These are phyloP conservation scores for Pocota personata DNA, from an alignment of 2,888 invertebrate species.

Conservation along the genomic window DNA sequence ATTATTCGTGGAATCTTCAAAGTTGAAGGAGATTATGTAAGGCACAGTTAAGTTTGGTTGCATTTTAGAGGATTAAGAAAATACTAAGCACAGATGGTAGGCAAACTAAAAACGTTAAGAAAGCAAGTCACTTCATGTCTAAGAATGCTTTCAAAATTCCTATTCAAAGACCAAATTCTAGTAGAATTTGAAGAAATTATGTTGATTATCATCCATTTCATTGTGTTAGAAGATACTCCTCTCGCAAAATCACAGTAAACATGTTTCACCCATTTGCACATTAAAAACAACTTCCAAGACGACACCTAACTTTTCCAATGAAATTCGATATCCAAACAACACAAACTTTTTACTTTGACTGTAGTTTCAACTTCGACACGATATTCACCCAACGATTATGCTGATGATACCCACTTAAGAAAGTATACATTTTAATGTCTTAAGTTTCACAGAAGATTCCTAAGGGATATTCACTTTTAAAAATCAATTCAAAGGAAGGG, in stretches of 20 bases:
- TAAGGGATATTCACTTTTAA: neutral
- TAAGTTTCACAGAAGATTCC: neutral
- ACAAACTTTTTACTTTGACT: neutral
- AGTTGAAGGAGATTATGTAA: too few relatives aligned
- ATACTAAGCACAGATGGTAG: too few relatives aligned
- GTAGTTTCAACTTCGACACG: neutral
- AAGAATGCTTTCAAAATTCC: too few relatives aligned
- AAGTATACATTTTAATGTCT: neutral
- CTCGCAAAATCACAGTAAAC: neutral
- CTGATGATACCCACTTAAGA: neutral
- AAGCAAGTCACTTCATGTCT: too few relatives aligned
- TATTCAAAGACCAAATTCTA: too few relatives aligned
- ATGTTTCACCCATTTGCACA: neutral
- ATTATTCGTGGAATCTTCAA: too few relatives aligned
- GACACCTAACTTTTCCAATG: neutral
- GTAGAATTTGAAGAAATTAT: too few relatives aligned
- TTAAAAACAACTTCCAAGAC: neutral
- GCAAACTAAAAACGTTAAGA: too few relatives aligned
- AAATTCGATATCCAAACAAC: neutral
- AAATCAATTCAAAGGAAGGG: neutral
- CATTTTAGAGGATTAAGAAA: too few relatives aligned
- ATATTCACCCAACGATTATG: neutral
- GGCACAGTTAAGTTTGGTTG: too few relatives aligned
- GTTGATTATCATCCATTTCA: too few relatives aligned
- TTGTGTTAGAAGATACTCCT: too few relatives aligned